Evolutionary conservation across 1,140 invertebrate genomes (phyloP), one percentile per base, ranked within the genome.

Genomic region (Mylabris phalerata): DNA sequence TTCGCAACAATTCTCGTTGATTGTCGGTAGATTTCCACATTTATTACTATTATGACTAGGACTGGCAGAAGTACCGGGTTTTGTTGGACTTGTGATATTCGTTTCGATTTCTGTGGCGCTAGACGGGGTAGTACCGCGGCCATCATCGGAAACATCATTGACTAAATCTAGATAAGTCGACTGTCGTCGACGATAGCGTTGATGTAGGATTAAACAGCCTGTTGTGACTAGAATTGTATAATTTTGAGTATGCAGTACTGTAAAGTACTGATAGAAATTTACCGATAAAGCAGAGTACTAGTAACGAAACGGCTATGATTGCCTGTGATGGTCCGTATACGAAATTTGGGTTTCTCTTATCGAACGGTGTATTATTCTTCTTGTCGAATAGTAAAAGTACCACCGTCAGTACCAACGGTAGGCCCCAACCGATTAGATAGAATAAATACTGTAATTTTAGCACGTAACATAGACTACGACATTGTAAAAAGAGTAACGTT

Each of bases 401-500:
- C 5, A 60, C 64, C n/a, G 73, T 71, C 38, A 79, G 60, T 19
- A 78, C 10, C 60, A 78, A 9, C 7, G 85, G 83, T 27, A 84
- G 4, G n/a, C 90, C 90, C 87, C 90, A 93, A 62, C 88, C 88
- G 60, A 88, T 75, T 5, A 84, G 73, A 11, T 83, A 78, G 63
- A 94, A 79, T 67, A 82, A 80, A 25, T 85, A 85, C 70, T 85
- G 83, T 0, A 92, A 63, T 60, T 85, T 84, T 9, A 90, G 72
- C 25, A 93, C 84, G 74, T 87, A 92, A 69, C 87, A 88, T 2
- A 90, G 77, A 61, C 90, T 90, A 45, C 88, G 82, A 54, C 84
- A 88, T 71, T 92, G 87, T 26, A 95, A 75, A 67, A 95, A 85
- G 43, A 94, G 81, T 10, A 97, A 70, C 4, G 85, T 84, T 19